Percentiles rank a stretch among this genome's conserved stretches.
phyloP scores from a whole-genome alignment of 2,113 vertebrate genomes.

The Oenanthe melanoleuca region DNA sequence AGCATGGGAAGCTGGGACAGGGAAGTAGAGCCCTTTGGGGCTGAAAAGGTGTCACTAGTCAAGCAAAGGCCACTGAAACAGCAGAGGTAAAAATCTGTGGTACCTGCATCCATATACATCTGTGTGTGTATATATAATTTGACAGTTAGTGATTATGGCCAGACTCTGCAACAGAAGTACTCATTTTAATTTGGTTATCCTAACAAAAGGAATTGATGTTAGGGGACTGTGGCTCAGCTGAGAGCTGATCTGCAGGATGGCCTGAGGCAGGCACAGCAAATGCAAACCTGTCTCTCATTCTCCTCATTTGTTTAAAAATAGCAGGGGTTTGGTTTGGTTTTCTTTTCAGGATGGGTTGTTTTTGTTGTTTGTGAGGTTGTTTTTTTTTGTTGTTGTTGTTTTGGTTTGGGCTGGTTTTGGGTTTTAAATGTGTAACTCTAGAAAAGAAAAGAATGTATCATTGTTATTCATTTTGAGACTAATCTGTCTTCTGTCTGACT shows the following conservation, averaged over 20 bases:
- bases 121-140: not conserved
- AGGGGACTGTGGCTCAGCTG: not conserved
- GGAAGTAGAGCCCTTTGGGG: constrained; percentile 3
- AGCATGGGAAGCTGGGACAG: not conserved
- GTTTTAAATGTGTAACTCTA: not conserved
- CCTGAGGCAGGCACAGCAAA: not conserved
- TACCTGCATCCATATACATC: not conserved
- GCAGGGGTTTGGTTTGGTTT: not conserved
- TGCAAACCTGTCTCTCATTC: rapidly evolving
- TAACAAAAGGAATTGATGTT: not conserved
- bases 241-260: not conserved
- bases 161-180: constrained; percentile 8
- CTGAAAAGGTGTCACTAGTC: constrained; percentile 20
- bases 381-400: too few species aligned
- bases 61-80: constrained; percentile 46
- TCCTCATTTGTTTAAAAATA: not conserved
- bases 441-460: not conserved
- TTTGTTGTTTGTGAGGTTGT: not conserved
- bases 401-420: not conserved
- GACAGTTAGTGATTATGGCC: constrained; percentile 1
- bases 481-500: not conserved
- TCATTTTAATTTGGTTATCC: constrained; percentile 1
- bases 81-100: not conserved
- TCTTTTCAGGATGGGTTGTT: not conserved
- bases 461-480: not conserved